Percentiles rank a stretch among this genome's conserved stretches.
These are phyloP conservation scores for Drosophila elegans DNA, from an alignment of 1,140 invertebrate genomes.

Conservation along the genomic window DNA sequence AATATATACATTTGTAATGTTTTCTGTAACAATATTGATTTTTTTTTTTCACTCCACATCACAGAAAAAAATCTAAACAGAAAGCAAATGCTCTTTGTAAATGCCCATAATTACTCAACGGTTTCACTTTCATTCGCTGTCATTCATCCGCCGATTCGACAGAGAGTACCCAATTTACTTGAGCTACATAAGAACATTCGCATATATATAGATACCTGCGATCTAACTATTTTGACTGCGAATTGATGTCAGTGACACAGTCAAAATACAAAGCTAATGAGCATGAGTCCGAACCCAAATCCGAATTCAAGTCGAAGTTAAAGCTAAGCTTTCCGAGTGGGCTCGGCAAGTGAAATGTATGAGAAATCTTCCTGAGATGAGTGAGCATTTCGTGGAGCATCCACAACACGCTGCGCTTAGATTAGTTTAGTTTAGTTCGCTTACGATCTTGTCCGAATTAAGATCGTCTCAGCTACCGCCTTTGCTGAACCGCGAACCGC, in stretches of 20 bases:
- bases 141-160: neutral
- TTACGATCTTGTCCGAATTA: conserved; percentile 54
- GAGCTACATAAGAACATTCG: conserved; percentile 13
- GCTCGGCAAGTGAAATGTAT: conserved; percentile 31
- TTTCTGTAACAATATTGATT: neutral
- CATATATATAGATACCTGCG: conserved; percentile 10
- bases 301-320: conserved; percentile 18
- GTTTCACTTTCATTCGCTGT: conserved; percentile 32
- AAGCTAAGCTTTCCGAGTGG: conserved; percentile 59
- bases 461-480: conserved; percentile 24
- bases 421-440: conserved; percentile 74
- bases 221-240: conserved; percentile 43
- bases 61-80: neutral
- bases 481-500: neutral
- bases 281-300: conserved; percentile 2
- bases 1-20: neutral
- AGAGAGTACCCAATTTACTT: conserved; percentile 7
- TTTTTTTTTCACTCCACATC: neutral
- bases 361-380: conserved; percentile 36
- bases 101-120: neutral
- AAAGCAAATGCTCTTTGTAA: conserved; percentile 9
- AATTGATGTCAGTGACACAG: conserved; percentile 78
- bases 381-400: conserved; percentile 22
- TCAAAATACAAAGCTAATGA: conserved; percentile 27
- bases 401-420: conserved; percentile 50